Conservation (phyloP, 2,113 vertebrate species). For the Hypomesus transpacificus region DNA sequence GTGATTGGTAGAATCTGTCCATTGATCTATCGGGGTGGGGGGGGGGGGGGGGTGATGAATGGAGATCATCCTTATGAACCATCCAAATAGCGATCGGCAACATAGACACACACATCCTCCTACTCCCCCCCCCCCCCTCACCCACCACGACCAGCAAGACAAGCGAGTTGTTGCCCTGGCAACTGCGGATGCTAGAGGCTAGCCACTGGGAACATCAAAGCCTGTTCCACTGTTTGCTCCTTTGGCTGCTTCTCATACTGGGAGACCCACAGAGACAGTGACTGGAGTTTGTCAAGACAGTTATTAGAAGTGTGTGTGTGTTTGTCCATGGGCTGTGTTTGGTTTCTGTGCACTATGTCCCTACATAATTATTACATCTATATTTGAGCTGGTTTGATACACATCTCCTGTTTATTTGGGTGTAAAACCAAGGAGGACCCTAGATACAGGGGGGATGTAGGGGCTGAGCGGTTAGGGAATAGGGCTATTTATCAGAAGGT, state of each 20-base stretch:
- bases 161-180: not conserved
- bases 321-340: not conserved
- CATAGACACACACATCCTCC: too few relatives aligned
- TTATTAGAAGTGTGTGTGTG: not conserved
- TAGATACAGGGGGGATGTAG: too few relatives aligned
- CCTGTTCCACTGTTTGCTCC: not conserved
- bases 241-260: not conserved
- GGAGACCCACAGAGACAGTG: not conserved
- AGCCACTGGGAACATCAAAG: not conserved
- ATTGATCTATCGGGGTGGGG: slow-evolving; percentile 53
- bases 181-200: not conserved
- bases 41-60: slow-evolving; percentile 28
- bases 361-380: not conserved
- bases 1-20: slow-evolving; percentile 64
- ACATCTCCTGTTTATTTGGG: too few relatives aligned
- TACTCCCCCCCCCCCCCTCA: too few relatives aligned
- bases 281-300: not conserved
- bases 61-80: slow-evolving; percentile 55
- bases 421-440: too few relatives aligned
- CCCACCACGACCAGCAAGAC: too few relatives aligned
- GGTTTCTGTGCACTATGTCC: not conserved
- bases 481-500: too few relatives aligned
- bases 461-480: too few relatives aligned
- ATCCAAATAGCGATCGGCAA: slow-evolving; percentile 28
- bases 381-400: too few relatives aligned